Base-by-base conservation (phyloP, 2,888 invertebrate genomes). In the Polyploca ridens region DNA sequence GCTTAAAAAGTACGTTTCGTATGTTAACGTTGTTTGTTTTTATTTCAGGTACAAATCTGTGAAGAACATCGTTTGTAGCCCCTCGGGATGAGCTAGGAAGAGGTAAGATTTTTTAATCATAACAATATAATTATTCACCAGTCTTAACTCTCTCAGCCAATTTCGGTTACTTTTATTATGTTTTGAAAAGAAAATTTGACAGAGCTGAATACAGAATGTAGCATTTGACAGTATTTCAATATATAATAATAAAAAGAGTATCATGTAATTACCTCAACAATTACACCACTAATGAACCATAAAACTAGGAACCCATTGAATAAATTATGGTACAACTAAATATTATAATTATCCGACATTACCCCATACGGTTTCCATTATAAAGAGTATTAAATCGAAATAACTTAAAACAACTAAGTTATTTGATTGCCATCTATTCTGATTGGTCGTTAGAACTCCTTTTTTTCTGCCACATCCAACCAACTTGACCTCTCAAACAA, bases 31-130 rank as follows among this genome's bases (percentile, higher is more conserved):
- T 27, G 27, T 16, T 19, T 8, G 16, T 57, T 66, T 10, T 66
- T 33, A 63, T 78, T 79, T 5, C 76, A 86, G 84, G 71, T 81
- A 76, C 67, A 33, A 62, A 71, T 71, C 66, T 60, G 67, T 10
- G 68, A 66, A 64, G 64, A 63, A 70, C 67, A 69, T 68, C 64
- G 59, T 75, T 73, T 41, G 13, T 13, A 41, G 67, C 64, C 66
- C 66, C 69, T 76, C 84, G 87, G 81, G 75, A 87, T 87, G 87
- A 86, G 81, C 81, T 84, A 85, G 78, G 78, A 71, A 77, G 77
- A 85, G 87, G 87, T 87, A 74, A 73, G 77, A 57, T 13, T 41
- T 13, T 8, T 10, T 38, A 10, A 38, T 10, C 10, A 10, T 10
- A 10, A 38, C 38, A 38, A 35, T 35, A n/a, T n/a, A n/a, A n/a